phyloP scores from a whole-genome alignment of 2,888 invertebrate species.

The Caenorhabditis doughertyi region DNA sequence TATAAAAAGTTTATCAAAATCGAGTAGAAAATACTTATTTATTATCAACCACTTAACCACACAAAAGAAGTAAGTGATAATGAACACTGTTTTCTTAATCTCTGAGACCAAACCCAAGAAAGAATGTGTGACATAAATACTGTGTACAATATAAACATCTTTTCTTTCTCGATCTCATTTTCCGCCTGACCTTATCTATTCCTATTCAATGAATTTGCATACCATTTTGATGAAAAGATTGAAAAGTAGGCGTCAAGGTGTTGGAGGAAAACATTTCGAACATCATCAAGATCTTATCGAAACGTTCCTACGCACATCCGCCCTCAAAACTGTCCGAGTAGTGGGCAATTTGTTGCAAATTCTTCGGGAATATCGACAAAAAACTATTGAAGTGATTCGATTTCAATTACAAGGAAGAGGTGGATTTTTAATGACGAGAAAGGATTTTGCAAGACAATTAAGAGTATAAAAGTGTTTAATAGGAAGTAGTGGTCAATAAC shows the following conservation, averaged over 20 bases:
- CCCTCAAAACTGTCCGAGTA: constrained; percentile 25
- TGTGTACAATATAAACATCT: constrained; percentile 51
- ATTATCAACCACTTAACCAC: neutral
- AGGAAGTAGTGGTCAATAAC: constrained; percentile 8
- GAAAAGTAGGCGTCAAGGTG: constrained; percentile 21
- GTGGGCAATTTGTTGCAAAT: constrained; percentile 55
- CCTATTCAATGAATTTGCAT: constrained; percentile 45
- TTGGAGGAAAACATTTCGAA: constrained; percentile 42
- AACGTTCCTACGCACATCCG: constrained; percentile 51
- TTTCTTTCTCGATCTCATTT: constrained; percentile 17
- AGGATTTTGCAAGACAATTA: constrained; percentile 7
- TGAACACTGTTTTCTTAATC: constrained; percentile 40
- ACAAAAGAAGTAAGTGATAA: neutral
- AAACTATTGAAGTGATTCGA: neutral
- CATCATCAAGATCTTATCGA: constrained; percentile 54
- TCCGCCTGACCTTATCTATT: constrained; percentile 45
- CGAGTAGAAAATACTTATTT: neutral
- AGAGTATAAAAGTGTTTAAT: constrained; percentile 10
- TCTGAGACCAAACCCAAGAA: constrained; percentile 28
- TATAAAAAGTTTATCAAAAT: neutral
- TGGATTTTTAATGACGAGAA: neutral
- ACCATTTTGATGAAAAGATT: constrained; percentile 17
- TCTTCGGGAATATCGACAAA: constrained; percentile 22
- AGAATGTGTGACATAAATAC: constrained; percentile 55
- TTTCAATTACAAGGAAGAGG: neutral